These are phyloP conservation scores for Charadrius vociferus DNA, from an alignment of 2,113 vertebrate species.

Conservation along the genomic window DNA sequence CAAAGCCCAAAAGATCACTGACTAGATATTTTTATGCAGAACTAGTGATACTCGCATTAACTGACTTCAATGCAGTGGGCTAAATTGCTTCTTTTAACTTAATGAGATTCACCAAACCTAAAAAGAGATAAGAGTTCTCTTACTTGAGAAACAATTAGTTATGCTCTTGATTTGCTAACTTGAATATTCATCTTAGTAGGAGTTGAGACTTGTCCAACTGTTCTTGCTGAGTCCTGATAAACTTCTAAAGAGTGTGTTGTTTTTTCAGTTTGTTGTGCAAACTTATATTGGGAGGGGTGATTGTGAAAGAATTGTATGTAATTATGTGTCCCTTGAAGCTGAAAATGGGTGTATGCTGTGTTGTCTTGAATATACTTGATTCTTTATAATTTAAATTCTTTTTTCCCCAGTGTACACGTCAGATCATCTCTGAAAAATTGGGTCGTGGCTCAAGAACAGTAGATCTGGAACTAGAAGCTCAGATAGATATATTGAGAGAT, in stretches of 20 bases:
- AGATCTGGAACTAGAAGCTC: constrained; percentile 94
- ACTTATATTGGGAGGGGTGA: constrained; percentile 54
- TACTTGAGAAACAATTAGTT: constrained; percentile 59
- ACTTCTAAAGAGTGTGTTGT: constrained; percentile 42
- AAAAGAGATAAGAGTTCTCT: constrained; percentile 29
- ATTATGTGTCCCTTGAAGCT: constrained; percentile 50
- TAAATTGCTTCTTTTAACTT: constrained; percentile 44
- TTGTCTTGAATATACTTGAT: constrained; percentile 25
- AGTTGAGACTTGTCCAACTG: constrained; percentile 59
- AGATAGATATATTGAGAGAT: constrained; percentile 93
- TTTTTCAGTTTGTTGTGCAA: constrained; percentile 68
- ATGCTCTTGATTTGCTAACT: constrained; percentile 52
- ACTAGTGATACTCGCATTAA: neutral
- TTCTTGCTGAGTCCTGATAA: constrained; percentile 68
- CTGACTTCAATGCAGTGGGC: neutral
- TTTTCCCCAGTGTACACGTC: constrained; percentile 90
- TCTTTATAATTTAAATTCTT: constrained; percentile 14
- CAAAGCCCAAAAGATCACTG: neutral
- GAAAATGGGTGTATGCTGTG: constrained; percentile 31
- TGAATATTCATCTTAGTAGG: constrained; percentile 54
- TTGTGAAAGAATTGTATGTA: constrained; percentile 67
- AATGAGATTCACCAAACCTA: constrained; percentile 33
- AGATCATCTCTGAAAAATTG: constrained; percentile 96
- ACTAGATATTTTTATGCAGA: neutral
- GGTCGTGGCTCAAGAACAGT: constrained; percentile 97